phyloP scores from a whole-genome alignment of 2,888 invertebrate species.

The Sthenelais limicola region DNA sequence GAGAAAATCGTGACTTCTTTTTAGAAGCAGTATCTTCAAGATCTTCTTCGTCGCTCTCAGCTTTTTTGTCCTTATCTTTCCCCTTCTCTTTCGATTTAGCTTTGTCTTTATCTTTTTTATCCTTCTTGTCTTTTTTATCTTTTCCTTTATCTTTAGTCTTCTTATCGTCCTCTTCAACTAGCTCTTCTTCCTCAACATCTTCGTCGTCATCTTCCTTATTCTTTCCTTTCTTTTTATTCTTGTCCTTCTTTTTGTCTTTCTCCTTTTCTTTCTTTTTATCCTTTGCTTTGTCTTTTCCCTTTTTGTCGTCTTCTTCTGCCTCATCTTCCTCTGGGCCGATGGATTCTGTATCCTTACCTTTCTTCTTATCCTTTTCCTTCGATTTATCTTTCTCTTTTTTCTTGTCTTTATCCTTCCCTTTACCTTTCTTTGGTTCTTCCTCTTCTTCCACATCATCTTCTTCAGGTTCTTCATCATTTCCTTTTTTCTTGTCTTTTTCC shows the following conservation, averaged over 20 bases:
- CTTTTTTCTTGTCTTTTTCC: neutral
- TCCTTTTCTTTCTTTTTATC: constrained; percentile 4
- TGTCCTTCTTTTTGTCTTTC: neutral
- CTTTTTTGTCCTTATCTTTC: too few species aligned
- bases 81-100: neutral
- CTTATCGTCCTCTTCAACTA: neutral
- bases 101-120: constrained; percentile 1
- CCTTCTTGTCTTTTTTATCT: constrained; percentile 3
- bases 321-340: neutral
- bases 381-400: neutral
- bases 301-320: neutral
- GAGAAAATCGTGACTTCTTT: constrained; percentile 2
- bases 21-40: constrained; percentile 8
- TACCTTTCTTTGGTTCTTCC: neutral
- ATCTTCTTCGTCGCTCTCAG: neutral
- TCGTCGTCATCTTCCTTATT: constrained; percentile 4
- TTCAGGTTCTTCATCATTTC: neutral
- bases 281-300: constrained; percentile 9
- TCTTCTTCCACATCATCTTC: neutral
- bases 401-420: neutral
- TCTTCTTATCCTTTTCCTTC: neutral
- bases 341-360: neutral
- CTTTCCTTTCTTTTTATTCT: constrained; percentile 19
- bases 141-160: neutral
- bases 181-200: neutral